phyloP scores from a whole-genome alignment of 2,797 vertebrate genomes.

The Tiaroga cobitis region DNA sequence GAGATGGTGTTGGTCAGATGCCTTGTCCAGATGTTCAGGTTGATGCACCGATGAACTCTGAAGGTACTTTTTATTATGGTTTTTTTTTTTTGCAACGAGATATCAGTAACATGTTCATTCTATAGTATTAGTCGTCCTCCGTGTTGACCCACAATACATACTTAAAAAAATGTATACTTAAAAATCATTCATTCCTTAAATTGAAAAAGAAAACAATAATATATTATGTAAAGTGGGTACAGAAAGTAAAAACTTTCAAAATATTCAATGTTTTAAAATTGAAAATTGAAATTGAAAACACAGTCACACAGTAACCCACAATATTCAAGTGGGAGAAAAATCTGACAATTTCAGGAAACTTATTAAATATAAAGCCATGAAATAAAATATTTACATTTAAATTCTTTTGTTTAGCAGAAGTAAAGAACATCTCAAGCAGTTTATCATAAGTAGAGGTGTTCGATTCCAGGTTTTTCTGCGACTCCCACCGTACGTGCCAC shows the following conservation, averaged over 20 bases:
- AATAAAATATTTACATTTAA: not conserved
- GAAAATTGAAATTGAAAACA: not conserved
- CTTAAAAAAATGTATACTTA: not conserved
- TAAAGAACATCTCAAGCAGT: too few species aligned
- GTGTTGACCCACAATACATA: not conserved
- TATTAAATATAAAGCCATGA: not conserved
- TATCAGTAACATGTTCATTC: not conserved
- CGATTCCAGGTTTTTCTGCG: too few species aligned
- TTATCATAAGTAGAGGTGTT: too few species aligned
- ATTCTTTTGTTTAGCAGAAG: too few species aligned
- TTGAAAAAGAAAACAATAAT: not conserved
- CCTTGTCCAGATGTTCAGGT: conserved; percentile 5
- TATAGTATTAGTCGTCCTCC: not conserved
- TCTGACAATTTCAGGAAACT: not conserved
- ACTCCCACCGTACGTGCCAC: too few species aligned
- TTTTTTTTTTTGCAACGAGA: not conserved
- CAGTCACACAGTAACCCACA: not conserved
- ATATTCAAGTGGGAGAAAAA: not conserved
- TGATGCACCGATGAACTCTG: not conserved
- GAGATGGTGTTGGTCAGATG: not conserved
- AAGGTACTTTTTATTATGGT: conserved; percentile 4
- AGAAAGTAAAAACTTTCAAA: not conserved
- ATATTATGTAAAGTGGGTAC: not conserved
- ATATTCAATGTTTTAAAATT: not conserved
- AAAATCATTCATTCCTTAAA: not conserved